Evolutionary conservation across 2,888 invertebrate genomes (phyloP), one percentile per base, ranked within the genome.

Genomic region (Heliothis peltigera): DNA sequence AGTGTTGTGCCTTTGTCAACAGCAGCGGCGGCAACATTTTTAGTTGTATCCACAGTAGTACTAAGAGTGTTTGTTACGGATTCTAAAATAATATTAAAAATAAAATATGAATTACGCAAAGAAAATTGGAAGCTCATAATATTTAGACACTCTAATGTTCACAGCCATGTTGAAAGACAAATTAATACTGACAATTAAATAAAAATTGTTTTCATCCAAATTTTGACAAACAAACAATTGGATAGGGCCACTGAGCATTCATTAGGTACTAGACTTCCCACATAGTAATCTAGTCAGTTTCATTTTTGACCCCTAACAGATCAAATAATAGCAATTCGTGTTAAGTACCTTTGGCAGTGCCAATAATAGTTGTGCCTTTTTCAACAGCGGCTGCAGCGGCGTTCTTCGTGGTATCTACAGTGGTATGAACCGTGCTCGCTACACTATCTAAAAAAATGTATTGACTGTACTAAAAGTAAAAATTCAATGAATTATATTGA

Each of bases 41-140:
- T 91, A 19, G 90, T 86, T 4, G 87, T 85, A 66, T 90, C 89
- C 75, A 91, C 81, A 58, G 86, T 80, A 1, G 73, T 67, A 55
- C 70, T 72, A 17, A 85, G 74, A 25, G 90, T 86, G 68, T 76
- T 87, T 54, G 84, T 75, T 64, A 88, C 81, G 0, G 84, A 85
- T 68, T 87, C 87, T 88, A 87, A 70, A 80, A 80, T 46, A 19
- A 39, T 39, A n/a, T 15, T 5, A 39, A 39, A 25, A 39, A 39
- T 5, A n/a, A 39, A 5, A 39, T 15, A 28, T 25, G 25, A 43
- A 44, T n/a, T n/a, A n/a, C n/a, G 2, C 10, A 35, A 21, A 35
- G 1, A 28, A 28, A 19, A 44, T 10, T 2, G 8, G 2, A 47
- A 7, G 42, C 12, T 3, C 3, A 18, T 32, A 10, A 19, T 21